Percentiles rank a stretch among this genome's conserved stretches.
Evolutionary conservation across 1,140 invertebrate species (phyloP).

Genomic region (Caenorhabditis inopinata): DNA sequence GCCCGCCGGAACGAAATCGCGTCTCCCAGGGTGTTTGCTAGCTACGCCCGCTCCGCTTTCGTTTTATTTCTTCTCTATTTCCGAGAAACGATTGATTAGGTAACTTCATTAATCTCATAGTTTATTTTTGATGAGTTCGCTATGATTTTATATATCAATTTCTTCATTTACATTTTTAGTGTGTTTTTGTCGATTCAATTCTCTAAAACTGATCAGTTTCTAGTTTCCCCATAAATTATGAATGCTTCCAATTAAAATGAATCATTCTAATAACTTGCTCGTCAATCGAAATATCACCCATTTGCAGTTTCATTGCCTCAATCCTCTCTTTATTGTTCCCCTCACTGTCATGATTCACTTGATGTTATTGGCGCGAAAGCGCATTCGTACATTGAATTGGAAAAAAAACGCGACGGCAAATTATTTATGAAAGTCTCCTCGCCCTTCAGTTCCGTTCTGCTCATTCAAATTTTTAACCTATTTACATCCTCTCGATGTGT

Average conservation of each 20-base stretch:
- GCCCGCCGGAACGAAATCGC: not conserved
- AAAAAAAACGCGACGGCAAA: not conserved
- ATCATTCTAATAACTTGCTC: not conserved
- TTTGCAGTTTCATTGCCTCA: not conserved
- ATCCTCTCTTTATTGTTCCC: not conserved
- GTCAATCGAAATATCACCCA: not conserved
- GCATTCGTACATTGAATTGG: not conserved
- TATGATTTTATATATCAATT: too few species aligned
- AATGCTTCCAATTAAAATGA: not conserved
- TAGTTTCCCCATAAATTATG: too few species aligned
- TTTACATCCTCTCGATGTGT: not conserved
- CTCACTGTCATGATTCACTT: too few species aligned
- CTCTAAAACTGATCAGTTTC: too few species aligned
- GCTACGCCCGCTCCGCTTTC: slow-evolving; percentile 16
- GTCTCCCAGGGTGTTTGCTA: slow-evolving; percentile 7
- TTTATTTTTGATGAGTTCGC: too few species aligned
- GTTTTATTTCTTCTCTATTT: not conserved
- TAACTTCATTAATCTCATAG: too few species aligned
- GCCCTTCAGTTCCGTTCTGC: not conserved
- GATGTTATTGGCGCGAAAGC: not conserved
- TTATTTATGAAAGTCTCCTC: not conserved
- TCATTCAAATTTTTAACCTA: not conserved
- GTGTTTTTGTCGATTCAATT: too few species aligned
- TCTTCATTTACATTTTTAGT: too few species aligned
- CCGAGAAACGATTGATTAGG: not conserved